phyloP scores from a whole-genome alignment of 2,888 invertebrate species.

The Embidobia sp. region DNA sequence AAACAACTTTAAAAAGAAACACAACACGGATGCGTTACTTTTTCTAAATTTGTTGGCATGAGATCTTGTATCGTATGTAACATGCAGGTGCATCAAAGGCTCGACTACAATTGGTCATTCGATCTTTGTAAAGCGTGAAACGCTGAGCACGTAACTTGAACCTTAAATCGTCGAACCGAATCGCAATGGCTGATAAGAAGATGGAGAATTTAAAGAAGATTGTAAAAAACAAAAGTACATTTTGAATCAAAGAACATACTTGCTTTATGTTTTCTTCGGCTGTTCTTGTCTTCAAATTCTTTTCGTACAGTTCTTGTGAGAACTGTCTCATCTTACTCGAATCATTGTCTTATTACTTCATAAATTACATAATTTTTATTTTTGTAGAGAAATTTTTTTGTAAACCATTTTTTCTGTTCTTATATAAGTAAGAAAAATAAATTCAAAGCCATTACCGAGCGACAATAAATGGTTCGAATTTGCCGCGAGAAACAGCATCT shows the following conservation, averaged over 20 bases:
- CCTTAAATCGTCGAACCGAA: conserved; percentile 39
- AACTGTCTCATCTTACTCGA: too few relatives aligned
- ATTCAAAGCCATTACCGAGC: not conserved
- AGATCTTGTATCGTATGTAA: conserved; percentile 25
- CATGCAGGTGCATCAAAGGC: conserved; percentile 44
- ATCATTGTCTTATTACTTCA: too few relatives aligned
- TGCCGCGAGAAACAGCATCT: conserved; percentile 21
- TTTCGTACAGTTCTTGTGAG: too few relatives aligned
- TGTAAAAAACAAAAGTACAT: conserved; percentile 4
- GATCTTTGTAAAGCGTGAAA: conserved; percentile 54
- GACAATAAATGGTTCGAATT: conserved; percentile 51
- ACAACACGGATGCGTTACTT: conserved; percentile 23
- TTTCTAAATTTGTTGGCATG: conserved; percentile 22
- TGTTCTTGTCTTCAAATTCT: too few relatives aligned
- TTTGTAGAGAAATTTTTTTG: too few relatives aligned
- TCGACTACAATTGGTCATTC: conserved; percentile 58
- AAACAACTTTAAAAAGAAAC: conserved; percentile 45
- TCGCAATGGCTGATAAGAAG: conserved; percentile 26
- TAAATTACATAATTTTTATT: too few relatives aligned
- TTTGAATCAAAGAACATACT: too few relatives aligned
- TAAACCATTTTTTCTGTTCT: too few relatives aligned
- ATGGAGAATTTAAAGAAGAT: conserved; percentile 6
- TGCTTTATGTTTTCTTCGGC: too few relatives aligned
- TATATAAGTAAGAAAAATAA: not conserved
- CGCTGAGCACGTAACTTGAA: conserved; percentile 45